These are phyloP conservation scores for Microctonus brassicae DNA, from an alignment of 2,888 invertebrate genomes.

Conservation along the genomic window DNA sequence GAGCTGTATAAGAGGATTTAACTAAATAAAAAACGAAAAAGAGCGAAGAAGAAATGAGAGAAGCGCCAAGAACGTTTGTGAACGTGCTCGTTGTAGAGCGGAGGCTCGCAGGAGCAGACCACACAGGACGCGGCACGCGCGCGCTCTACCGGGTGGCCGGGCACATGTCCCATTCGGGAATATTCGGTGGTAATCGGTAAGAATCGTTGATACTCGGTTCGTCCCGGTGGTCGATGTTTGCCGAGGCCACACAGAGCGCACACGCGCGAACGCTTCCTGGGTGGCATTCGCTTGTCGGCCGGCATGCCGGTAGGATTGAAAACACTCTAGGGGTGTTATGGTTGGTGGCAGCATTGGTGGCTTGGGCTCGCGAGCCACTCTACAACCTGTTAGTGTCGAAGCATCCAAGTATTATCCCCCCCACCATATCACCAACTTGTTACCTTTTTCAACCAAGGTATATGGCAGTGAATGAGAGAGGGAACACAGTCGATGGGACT, in stretches of 20 bases:
- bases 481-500: background rate
- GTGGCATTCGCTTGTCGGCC: constrained; percentile 67
- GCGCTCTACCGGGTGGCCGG: constrained; percentile 73
- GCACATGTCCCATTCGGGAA: constrained; percentile 63
- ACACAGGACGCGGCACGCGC: constrained; percentile 84
- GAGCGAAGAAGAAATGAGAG: constrained; percentile 29
- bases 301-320: constrained; percentile 50
- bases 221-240: constrained; percentile 57
- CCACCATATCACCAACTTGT: constrained; percentile 25
- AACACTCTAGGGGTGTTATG: constrained; percentile 31
- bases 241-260: constrained; percentile 67
- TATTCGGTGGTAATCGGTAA: constrained; percentile 54
- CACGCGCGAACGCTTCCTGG: constrained; percentile 69
- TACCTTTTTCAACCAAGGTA: background rate
- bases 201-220: constrained; percentile 57
- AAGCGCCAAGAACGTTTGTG: constrained; percentile 28
- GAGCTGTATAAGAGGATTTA: background rate
- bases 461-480: background rate
- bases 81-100: constrained; percentile 45
- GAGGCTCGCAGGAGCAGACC: constrained; percentile 70
- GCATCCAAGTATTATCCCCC: constrained; percentile 62
- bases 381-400: constrained; percentile 68
- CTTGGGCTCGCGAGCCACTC: constrained; percentile 46
- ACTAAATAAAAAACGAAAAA: constrained; percentile 25
- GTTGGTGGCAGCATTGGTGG: background rate